Conservation (phyloP, 1,140 invertebrate species). For the Heliconius eleuchia region DNA sequence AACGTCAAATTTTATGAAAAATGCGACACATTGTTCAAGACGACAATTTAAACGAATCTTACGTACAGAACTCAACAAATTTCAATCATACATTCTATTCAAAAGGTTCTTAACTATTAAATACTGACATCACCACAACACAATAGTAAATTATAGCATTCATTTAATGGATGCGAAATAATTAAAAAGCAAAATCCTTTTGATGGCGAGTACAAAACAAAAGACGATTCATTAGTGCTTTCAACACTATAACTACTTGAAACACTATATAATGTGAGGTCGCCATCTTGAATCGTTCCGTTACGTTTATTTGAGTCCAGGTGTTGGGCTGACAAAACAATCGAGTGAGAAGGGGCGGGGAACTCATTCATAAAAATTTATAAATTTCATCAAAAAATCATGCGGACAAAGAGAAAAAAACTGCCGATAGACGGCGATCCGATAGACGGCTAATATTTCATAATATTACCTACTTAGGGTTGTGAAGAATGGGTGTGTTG, state of each 20-base stretch:
- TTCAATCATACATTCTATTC: background rate
- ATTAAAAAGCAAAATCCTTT: constrained; percentile 24
- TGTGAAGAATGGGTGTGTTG: constrained; percentile 75
- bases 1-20: background rate
- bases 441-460: constrained; percentile 75
- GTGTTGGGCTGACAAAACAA: constrained; percentile 79
- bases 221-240: constrained; percentile 33
- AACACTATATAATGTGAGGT: constrained; percentile 31
- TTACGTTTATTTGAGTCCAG: constrained; percentile 75
- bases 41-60: background rate
- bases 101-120: background rate
- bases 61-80: background rate
- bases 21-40: background rate
- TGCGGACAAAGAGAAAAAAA: constrained; percentile 60
- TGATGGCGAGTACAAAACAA: constrained; percentile 19
- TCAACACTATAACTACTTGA: constrained; percentile 16
- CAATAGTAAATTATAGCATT: background rate
- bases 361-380: constrained; percentile 72
- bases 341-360: constrained; percentile 68
- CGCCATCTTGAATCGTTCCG: constrained; percentile 63
- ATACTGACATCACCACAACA: background rate
- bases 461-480: constrained; percentile 76
- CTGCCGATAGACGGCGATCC: constrained; percentile 52
- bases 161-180: background rate
- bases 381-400: constrained; percentile 71